These are phyloP conservation scores for Diadophis punctatus DNA, from an alignment of 2,113 vertebrate species.

Conservation along the genomic window DNA sequence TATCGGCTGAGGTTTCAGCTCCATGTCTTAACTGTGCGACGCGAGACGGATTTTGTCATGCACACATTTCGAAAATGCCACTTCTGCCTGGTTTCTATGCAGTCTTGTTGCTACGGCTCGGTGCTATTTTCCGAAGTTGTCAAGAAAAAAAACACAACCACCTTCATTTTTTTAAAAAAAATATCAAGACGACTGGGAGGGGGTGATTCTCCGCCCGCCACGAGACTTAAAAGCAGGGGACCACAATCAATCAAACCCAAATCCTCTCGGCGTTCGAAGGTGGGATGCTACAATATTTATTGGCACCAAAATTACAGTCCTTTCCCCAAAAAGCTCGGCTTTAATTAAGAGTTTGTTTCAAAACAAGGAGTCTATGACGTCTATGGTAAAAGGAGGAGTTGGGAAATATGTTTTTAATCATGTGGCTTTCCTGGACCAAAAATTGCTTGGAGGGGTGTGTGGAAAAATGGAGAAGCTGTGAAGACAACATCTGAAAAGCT, in stretches of 20 bases:
- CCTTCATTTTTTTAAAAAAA: slow-evolving; percentile 51
- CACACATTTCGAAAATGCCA: slow-evolving; percentile 2
- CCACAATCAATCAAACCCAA: not conserved
- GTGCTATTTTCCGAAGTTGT: slow-evolving; percentile 55
- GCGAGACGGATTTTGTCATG: slow-evolving; percentile 25
- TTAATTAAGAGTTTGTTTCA: slow-evolving; percentile 15
- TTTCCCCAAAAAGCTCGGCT: not conserved
- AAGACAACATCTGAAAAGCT: not conserved
- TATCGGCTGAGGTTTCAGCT: slow-evolving; percentile 25
- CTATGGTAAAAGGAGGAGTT: not conserved
- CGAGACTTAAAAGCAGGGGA: slow-evolving; percentile 5
- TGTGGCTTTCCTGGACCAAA: not conserved
- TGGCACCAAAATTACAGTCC: not conserved
- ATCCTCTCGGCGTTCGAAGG: not conserved
- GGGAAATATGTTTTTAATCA: not conserved
- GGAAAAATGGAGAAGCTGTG: not conserved
- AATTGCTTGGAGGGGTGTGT: not conserved
- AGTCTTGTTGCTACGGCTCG: slow-evolving; percentile 58
- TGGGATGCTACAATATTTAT: slow-evolving; percentile 11
- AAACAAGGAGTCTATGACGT: not conserved
- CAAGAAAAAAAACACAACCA: slow-evolving; percentile 36
- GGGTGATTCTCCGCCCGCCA: not conserved
- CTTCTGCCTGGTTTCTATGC: slow-evolving; percentile 21
- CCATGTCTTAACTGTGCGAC: not conserved
- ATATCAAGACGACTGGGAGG: slow-evolving; percentile 47